phyloP scores from a whole-genome alignment of 2,113 vertebrate species.

The Hydrolagus affinis region DNA sequence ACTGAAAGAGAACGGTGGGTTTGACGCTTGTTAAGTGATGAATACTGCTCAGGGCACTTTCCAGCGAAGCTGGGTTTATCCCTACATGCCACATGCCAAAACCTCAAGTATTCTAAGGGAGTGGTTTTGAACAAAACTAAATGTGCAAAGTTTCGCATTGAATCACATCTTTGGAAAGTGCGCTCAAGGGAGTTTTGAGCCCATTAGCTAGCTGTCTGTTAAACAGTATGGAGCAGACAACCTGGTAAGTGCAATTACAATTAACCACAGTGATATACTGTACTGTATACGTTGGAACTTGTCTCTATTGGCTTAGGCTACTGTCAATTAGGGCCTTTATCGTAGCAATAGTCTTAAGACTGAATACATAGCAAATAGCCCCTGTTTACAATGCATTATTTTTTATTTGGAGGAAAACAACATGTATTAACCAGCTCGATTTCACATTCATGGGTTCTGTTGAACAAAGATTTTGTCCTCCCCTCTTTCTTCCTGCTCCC shows the following conservation, averaged over 20 bases:
- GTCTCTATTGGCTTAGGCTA: constrained; percentile 39
- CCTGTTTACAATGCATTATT: neutral
- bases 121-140: neutral
- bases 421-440: neutral
- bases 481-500: too few relatives aligned
- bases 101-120: neutral
- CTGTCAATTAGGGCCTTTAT: constrained; percentile 42
- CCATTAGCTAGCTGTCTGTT: constrained; percentile 50
- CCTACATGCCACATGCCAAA: neutral
- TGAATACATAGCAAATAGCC: too few relatives aligned
- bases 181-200: constrained; percentile 45
- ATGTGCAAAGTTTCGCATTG: neutral
- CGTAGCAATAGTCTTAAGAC: constrained; percentile 20
- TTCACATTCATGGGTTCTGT: neutral
- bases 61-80: neutral
- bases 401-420: neutral
- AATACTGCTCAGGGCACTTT: neutral
- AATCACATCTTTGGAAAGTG: constrained; percentile 38
- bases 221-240: constrained; percentile 46
- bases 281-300: constrained; percentile 49
- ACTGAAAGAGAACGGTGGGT: neutral
- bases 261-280: constrained; percentile 44
- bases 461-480: neutral
- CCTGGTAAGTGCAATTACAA: constrained; percentile 42
- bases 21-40: neutral